Percentiles rank a stretch among this genome's conserved stretches.
These are phyloP conservation scores for Amphiduros pacificus DNA, from an alignment of 2,888 invertebrate genomes.

Conservation along the genomic window DNA sequence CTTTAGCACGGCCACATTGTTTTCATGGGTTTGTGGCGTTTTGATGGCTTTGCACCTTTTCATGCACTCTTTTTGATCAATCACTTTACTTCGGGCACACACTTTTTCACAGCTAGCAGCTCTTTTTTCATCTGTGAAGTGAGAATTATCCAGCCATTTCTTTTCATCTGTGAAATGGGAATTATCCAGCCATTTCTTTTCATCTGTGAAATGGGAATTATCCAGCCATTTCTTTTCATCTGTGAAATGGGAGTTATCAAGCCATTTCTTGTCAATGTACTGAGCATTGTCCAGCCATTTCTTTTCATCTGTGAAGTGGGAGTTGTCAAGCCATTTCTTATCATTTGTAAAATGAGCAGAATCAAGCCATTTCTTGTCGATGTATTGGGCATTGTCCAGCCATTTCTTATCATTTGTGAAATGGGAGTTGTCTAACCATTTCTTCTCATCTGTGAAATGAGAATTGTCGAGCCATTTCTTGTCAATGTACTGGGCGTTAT, in stretches of 20 bases:
- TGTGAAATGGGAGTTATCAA: background rate
- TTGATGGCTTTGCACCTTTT: too few relatives aligned
- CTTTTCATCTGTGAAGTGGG: background rate
- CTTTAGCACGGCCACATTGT: background rate
- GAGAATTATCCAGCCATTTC: background rate
- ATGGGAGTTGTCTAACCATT: background rate
- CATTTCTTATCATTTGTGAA: background rate
- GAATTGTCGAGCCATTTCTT: background rate
- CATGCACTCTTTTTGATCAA: background rate
- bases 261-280: background rate
- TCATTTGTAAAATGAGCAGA: background rate
- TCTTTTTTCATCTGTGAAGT: background rate
- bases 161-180: background rate
- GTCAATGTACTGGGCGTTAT: background rate
- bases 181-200: background rate
- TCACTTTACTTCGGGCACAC: too few relatives aligned
- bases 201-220: constrained; percentile 1
- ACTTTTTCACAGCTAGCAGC: too few relatives aligned
- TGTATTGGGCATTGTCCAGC: background rate
- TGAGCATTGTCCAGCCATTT: background rate
- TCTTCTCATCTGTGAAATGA: background rate
- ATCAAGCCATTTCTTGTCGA: constrained; percentile 1
- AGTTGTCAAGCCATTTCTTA: background rate
- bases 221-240: background rate
- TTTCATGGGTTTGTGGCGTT: too few relatives aligned